These are phyloP conservation scores for Oeneis ivallda DNA, from an alignment of 2,888 invertebrate species.

Conservation along the genomic window DNA sequence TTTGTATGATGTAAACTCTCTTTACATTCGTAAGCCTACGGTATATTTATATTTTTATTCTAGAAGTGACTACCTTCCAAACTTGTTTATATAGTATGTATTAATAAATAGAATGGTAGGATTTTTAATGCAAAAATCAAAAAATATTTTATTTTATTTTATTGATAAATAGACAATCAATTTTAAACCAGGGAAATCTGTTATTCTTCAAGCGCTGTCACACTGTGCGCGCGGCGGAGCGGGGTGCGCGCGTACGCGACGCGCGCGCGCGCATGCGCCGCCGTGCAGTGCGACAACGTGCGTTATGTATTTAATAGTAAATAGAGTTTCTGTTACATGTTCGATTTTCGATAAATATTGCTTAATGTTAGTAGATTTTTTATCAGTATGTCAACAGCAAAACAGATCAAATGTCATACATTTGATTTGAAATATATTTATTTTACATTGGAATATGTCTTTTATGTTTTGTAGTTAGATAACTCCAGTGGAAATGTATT, in stretches of 20 bases:
- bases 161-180: slow-evolving; percentile 69
- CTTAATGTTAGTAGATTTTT: slow-evolving; percentile 81
- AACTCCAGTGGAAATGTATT: slow-evolving; percentile 70
- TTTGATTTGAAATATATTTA: slow-evolving; percentile 82
- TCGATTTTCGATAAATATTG: slow-evolving; percentile 78
- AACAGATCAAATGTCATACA: slow-evolving; percentile 81
- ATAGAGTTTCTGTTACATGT: slow-evolving; percentile 75
- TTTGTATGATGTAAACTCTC: slow-evolving; percentile 76
- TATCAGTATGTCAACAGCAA: slow-evolving; percentile 75
- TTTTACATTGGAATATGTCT: slow-evolving; percentile 79
- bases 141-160: slow-evolving; percentile 66
- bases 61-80: slow-evolving; percentile 72
- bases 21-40: slow-evolving; percentile 78
- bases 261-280: slow-evolving; percentile 23
- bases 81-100: slow-evolving; percentile 78
- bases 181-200: slow-evolving; percentile 70
- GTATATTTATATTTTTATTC: slow-evolving; percentile 75
- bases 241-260: too few species aligned
- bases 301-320: slow-evolving; percentile 69
- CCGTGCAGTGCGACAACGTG: slow-evolving; percentile 62
- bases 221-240: slow-evolving; percentile 52
- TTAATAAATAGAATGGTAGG: slow-evolving; percentile 68
- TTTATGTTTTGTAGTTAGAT: slow-evolving; percentile 80
- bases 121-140: slow-evolving; percentile 68
- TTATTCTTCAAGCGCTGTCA: slow-evolving; percentile 59